Evolutionary conservation across 2,888 invertebrate species (phyloP), one percentile per base, ranked within the genome.

Genomic region (Melolontha melolontha): DNA sequence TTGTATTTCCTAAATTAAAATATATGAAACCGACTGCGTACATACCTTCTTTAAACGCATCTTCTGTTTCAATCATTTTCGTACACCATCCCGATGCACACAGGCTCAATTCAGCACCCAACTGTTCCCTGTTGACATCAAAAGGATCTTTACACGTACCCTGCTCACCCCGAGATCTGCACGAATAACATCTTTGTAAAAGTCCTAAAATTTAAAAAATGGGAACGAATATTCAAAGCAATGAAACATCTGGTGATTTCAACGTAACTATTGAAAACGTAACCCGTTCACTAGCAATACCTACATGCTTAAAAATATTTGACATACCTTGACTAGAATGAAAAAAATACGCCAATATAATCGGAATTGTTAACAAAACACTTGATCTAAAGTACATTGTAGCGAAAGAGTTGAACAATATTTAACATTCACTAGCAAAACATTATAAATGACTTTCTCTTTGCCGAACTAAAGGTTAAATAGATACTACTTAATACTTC

Each of bases 31-130:
- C 47, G 49, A 11, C n/a, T 14, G 12, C 16, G 5, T 44, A 74
- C 75, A 81, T 83, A 93, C 94, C 95, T 79, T 90, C 90, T 79
- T 92, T 90, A 73, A 91, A 88, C 57, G 91, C 85, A 75, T 91
- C 91, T 74, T 90, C 91, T 67, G 92, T 91, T 82, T 96, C 95
- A 41, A 94, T 88, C 59, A 95, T 90, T 85, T 96, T 96, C 22
- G 93, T 94, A 79, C 96, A 96, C 96, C 96, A 96, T 42, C 95
- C 95, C 0, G 94, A 94, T 0, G 94, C 92, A 77, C 96, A 96
- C 0, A 93, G 92, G 10, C 91, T 88, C 0, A 91, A 89, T 76
- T 91, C 87, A 0, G 95, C 88, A 0, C 94, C 94, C 39, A 86
- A 86, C 78, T 91, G 91, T 77, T 91, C 91, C 16, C 85, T 88